Base-by-base conservation (phyloP, 2,797 vertebrate species). In the Neosilurus mollespiculum region DNA sequence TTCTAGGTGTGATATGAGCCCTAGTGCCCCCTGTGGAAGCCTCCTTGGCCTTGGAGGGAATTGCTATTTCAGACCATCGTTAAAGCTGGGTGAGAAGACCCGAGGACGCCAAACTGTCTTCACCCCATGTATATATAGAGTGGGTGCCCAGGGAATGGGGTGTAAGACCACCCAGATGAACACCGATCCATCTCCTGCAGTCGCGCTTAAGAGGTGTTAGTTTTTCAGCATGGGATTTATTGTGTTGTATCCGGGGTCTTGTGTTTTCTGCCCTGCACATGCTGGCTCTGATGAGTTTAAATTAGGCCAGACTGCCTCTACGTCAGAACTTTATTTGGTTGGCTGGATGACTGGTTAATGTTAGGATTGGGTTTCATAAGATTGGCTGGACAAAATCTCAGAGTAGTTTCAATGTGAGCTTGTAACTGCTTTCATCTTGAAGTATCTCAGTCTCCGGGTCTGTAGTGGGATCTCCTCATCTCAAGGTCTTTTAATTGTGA, bases 51-150 rank as follows among this genome's bases (percentile, higher is more conserved):
- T 65, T 59, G 61, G 76, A n/a, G 73, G 78, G 64, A 30, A 79
- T 58, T 69, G 87, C 84, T 88, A 88, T 88, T 89, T 89, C 59
- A 80, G 88, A 93, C 86, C 87, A 85, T 90, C 93, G 80, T 94
- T 94, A 95, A 94, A 89, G 76, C 81, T 83, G 88, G 88, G 91
- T 90, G 92, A 92, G 91, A 90, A 92, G 93, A 93, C 94, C 91
- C 71, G 81, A 81, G 91, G 94, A 93, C 94, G 94, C 94, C 94
- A 91, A 90, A n/a, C 91, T 94, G 93, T 94, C 93, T 91, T 93
- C 92, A 92, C 91, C 86, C 90, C 75, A 80, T 90, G 91, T 95
- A 94, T 94, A 94, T 94, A 93, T 95, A 94, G 95, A 91, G 91
- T 43, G 65, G 65, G 65, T 58, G 64, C 83, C 86, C 72, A 9